Conservation (phyloP, 37 sponge, comb jelly and placozoan genomes). For the Chondrilla cf. caribensis region DNA sequence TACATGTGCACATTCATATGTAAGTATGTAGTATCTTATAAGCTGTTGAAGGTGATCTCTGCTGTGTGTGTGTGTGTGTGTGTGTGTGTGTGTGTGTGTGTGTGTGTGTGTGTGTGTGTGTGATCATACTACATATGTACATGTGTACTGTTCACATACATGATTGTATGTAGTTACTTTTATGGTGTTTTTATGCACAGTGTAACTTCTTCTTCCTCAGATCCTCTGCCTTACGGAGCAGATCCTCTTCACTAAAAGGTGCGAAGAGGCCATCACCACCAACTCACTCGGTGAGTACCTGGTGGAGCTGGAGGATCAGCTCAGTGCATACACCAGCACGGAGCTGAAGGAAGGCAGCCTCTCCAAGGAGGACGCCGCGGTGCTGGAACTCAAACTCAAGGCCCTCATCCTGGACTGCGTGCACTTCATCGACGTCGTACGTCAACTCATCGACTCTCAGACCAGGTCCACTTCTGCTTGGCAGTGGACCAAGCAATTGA, state of each 20-base stretch:
- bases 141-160: too few relatives aligned
- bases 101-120: not conserved
- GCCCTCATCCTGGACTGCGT: constrained; percentile 93
- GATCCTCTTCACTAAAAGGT: constrained; percentile 90
- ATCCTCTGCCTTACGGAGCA: constrained; percentile 87
- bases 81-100: not conserved
- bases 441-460: constrained; percentile 26
- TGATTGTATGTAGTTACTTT: not conserved
- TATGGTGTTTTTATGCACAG: not conserved
- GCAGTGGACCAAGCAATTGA: constrained; percentile 97
- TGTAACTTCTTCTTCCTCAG: constrained; percentile 6
- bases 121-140: not conserved
- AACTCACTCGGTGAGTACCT: constrained; percentile 67
- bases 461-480: constrained; percentile 50
- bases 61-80: not conserved
- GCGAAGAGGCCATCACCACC: constrained; percentile 84
- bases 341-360: constrained; percentile 50
- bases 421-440: constrained; percentile 85
- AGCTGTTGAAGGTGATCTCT: not conserved
- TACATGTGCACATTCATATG: too few relatives aligned
- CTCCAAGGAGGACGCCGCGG: constrained; percentile 12
- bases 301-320: constrained; percentile 89
- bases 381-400: constrained; percentile 76
- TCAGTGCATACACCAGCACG: constrained; percentile 75
- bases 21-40: too few relatives aligned